Percentiles rank a stretch among this genome's conserved stretches.
phyloP scores from a whole-genome alignment of 2,888 invertebrate genomes.

The Ctenicera cuprea region DNA sequence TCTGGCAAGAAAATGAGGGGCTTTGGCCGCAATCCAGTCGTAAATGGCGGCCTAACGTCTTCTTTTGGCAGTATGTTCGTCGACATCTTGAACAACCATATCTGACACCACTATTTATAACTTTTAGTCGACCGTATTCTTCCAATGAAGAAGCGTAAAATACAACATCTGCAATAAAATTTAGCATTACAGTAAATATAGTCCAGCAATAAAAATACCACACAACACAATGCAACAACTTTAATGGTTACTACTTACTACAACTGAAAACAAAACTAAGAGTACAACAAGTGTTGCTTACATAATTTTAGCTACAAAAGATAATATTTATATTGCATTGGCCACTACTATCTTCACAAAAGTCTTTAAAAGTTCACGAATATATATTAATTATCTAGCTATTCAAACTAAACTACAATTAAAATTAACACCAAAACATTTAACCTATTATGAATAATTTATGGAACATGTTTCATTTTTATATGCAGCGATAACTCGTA shows the following conservation, averaged over 20 bases:
- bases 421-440: no score
- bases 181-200: neutral
- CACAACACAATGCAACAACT: neutral
- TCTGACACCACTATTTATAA: constrained; percentile 64
- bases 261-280: no score
- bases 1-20: constrained; percentile 63
- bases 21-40: constrained; percentile 73
- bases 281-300: neutral
- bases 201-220: neutral
- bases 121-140: constrained; percentile 68
- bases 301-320: no score
- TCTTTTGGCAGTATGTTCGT: constrained; percentile 69
- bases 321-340: no score
- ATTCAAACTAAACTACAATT: no score
- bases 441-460: no score
- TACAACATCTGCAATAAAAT: constrained; percentile 56
- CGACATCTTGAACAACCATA: constrained; percentile 68
- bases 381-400: no score
- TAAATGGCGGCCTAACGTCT: constrained; percentile 71
- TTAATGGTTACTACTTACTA: no score
- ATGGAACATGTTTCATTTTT: no score
- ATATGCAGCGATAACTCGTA: no score
- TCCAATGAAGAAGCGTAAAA: constrained; percentile 68
- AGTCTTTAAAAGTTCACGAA: no score
- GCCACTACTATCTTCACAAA: no score